Evolutionary conservation across 2,113 vertebrate genomes (phyloP), one percentile per base, ranked within the genome.

Genomic region (Tetrax tetrax): DNA sequence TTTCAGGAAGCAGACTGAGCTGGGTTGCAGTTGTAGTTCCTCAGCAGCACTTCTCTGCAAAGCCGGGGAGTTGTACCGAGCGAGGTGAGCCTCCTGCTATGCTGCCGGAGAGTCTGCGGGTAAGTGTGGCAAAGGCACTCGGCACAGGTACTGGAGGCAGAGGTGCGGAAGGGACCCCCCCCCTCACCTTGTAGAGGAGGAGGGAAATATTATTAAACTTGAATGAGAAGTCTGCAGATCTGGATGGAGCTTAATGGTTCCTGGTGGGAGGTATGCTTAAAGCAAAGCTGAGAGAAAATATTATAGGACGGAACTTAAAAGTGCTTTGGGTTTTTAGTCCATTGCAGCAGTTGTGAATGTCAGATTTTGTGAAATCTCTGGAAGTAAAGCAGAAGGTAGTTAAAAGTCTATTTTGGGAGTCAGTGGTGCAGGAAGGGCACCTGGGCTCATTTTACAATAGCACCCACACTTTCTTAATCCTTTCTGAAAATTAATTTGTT

Each of bases 41-140:
- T 93, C 89, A 59, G 13, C 48, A 87, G 68, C 2, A 3, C 38
- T 86, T 91, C 68, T 59, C 50, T 88, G 70, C 13, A 4, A 33
- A 33, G 43, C 2, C 2, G 7, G 5, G 43, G 35, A 81, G 38
- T 3, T 27, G 45, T 19, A 29, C 5, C 1, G 74, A 59, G 41
- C 0, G 4, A 54, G 57, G 47, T 0, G 0, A 64, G 45, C 6
- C 43, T 85, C 29, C 53, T 51, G 29, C 28, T 27, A 2, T 16
- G 31, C 72, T 28, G 7, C 43, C 21, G 37, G 48, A 57, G 35
- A 50, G 29, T 20, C 61, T 4, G 1, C 5, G 25, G 92, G 93
- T 96, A 93, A 92, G 93, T 35, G n/a, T 57, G 69, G 69, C 68
- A 41, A 43, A 41, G 79, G 21, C 56, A 4, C n/a, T 72, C 29